Conservation (phyloP, 2,113 vertebrate species). For the Epinephelus moara region DNA sequence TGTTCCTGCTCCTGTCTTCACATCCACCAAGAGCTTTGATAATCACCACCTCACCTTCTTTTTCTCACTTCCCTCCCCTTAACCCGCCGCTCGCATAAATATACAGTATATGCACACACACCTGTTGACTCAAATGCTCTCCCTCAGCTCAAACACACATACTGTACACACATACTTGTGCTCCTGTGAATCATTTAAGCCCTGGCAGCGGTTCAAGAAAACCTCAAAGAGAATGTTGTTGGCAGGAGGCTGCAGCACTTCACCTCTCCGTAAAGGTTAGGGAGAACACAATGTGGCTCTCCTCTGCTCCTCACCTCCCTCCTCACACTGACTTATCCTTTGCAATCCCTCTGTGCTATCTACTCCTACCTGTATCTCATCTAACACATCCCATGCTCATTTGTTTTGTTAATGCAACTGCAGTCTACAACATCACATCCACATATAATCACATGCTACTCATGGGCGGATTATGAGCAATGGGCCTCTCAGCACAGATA, state of each 20-base stretch:
- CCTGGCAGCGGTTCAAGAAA: slow-evolving; percentile 78
- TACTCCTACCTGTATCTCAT: slow-evolving; percentile 24
- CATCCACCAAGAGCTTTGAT: slow-evolving; percentile 15
- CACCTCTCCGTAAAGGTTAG: slow-evolving; percentile 77
- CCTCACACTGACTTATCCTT: not conserved
- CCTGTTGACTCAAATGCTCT: slow-evolving; percentile 24
- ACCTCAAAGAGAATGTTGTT: slow-evolving; percentile 80
- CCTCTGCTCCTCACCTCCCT: slow-evolving; percentile 30
- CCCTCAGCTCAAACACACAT: slow-evolving; percentile 25
- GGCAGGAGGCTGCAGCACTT: slow-evolving; percentile 78
- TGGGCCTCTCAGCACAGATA: too few species aligned
- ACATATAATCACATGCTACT: too few species aligned
- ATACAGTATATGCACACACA: not conserved
- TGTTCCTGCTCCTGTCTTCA: slow-evolving; percentile 14
- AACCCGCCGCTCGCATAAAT: not conserved
- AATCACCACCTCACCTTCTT: slow-evolving; percentile 14
- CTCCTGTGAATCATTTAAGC: slow-evolving; percentile 79
- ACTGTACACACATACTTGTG: slow-evolving; percentile 46
- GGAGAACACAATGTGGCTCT: slow-evolving; percentile 72
- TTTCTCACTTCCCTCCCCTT: not conserved
- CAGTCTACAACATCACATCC: not conserved
- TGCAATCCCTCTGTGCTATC: not conserved
- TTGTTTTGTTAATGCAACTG: not conserved
- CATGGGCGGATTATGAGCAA: too few species aligned
- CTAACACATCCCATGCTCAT: not conserved